phyloP scores from a whole-genome alignment of 2,888 invertebrate genomes.

The Craniophora ligustri region DNA sequence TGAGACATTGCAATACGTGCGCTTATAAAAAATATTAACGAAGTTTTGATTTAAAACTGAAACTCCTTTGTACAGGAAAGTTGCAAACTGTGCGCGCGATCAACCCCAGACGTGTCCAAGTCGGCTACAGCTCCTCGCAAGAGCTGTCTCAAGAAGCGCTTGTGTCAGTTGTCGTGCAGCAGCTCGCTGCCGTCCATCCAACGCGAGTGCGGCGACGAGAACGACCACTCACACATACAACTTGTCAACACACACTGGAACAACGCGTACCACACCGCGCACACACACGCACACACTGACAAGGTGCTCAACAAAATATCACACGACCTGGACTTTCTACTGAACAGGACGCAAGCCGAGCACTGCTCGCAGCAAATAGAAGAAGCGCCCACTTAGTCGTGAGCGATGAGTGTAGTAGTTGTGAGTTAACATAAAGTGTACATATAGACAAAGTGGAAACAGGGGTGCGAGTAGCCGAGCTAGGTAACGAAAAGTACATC shows the following conservation, averaged over 20 bases:
- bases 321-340: constrained; percentile 93
- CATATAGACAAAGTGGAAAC: no score
- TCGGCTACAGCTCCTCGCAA: constrained; percentile 80
- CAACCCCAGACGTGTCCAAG: constrained; percentile 79
- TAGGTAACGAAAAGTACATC: no score
- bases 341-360: constrained; percentile 89
- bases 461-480: no score
- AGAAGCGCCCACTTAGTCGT: constrained; percentile 78
- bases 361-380: constrained; percentile 72
- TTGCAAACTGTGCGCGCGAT: constrained; percentile 80
- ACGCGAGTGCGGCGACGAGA: constrained; percentile 59
- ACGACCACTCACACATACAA: constrained; percentile 74
- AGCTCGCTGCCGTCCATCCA: constrained; percentile 76
- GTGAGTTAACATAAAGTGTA: constrained; percentile 53
- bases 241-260: constrained; percentile 80
- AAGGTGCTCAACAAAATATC: constrained; percentile 94
- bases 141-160: constrained; percentile 82
- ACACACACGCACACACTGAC: constrained; percentile 77
- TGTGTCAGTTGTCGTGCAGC: constrained; percentile 67
- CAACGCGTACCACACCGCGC: constrained; percentile 72
- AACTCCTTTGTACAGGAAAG: constrained; percentile 57
- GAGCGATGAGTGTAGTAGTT: constrained; percentile 18
- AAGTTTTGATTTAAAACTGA: no score
- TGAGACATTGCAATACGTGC: no score
- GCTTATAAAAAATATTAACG: no score